These are phyloP conservation scores for Pipa parva DNA, from an alignment of 2,113 vertebrate genomes.

Conservation along the genomic window DNA sequence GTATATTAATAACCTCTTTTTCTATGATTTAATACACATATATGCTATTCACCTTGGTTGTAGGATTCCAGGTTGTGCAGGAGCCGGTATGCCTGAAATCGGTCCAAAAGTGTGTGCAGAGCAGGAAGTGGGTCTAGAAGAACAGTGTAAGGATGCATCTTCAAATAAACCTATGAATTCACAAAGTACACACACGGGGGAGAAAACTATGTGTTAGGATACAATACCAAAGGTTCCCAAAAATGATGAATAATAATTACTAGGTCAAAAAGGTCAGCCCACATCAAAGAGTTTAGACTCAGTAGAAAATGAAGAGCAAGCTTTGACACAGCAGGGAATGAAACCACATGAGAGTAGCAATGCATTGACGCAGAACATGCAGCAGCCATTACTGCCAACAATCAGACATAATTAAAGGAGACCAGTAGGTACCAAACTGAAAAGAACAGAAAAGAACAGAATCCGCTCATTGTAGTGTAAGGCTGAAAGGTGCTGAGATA, in stretches of 20 bases:
- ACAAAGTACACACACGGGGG: not conserved
- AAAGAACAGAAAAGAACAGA: too few species aligned
- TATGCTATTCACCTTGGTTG: slow-evolving; percentile 49
- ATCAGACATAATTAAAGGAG: too few species aligned
- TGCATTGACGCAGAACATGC: too few species aligned
- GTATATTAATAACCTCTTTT: not conserved
- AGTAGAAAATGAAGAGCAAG: too few species aligned
- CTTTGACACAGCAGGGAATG: too few species aligned
- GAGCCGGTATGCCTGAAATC: slow-evolving; percentile 62
- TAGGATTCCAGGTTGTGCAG: slow-evolving; percentile 59
- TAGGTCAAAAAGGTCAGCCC: not conserved
- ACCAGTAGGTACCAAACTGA: too few species aligned
- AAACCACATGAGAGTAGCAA: too few species aligned
- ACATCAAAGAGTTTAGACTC: not conserved
- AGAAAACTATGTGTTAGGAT: not conserved
- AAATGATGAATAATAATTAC: too few species aligned
- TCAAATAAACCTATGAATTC: slow-evolving; percentile 54
- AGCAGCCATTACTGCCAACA: too few species aligned
- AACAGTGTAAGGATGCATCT: slow-evolving; percentile 54
- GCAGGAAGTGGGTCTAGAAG: slow-evolving; percentile 64
- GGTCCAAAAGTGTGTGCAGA: slow-evolving; percentile 62
- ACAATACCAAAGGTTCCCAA: too few species aligned
- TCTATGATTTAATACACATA: not conserved
- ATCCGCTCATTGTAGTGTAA: too few species aligned
- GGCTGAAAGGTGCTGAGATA: too few species aligned